Base-by-base conservation (phyloP, 2,888 invertebrate species). In the Epiblema foenella region DNA sequence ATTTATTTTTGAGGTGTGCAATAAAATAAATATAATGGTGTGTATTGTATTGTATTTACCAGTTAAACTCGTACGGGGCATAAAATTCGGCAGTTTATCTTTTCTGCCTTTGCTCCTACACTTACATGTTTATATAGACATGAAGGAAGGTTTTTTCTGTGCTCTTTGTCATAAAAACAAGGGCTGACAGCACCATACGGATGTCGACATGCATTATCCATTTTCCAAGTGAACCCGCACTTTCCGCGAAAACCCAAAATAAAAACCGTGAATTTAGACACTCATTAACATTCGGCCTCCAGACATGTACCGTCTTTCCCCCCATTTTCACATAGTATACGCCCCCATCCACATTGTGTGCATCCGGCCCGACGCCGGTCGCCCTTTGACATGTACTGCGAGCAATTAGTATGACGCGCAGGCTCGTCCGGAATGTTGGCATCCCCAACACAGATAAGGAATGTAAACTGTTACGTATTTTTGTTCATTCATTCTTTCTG, bases 361-460 rank as follows among this genome's bases (percentile, higher is more conserved):
- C 86, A 90, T 90, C 90, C 90, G 91, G 85, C 85, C 85, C 90
- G 92, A 87, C 92, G 92, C 92, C 93, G 93, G 91, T 91, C 84
- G 82, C 88, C 87, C 90, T 92, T 92, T 92, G 91, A 91, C 91
- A 91, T 89, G 89, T 91, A 92, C 92, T 92, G 89, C 82, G 79
- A 84, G 92, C 93, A 93, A 93, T 93, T 93, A 93, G 89, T 89
- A 90, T 86, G 89, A 87, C 88, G 89, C 86, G 83, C 79, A 84
- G 70, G 80, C 72, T 75, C 75, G 77, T 75, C 76, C 75, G 73
- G 76, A n/a, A n/a, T n/a, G n/a, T n/a, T n/a, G n/a, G n/a, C n/a
- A n/a, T n/a, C n/a, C n/a, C n/a, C n/a, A n/a, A n/a, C n/a, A n/a
- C n/a, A n/a, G n/a, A n/a, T n/a, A n/a, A n/a, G n/a, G n/a, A n/a